Evolutionary conservation across 2,797 vertebrate genomes (phyloP).

Genomic region (Hozukius guyotensis): DNA sequence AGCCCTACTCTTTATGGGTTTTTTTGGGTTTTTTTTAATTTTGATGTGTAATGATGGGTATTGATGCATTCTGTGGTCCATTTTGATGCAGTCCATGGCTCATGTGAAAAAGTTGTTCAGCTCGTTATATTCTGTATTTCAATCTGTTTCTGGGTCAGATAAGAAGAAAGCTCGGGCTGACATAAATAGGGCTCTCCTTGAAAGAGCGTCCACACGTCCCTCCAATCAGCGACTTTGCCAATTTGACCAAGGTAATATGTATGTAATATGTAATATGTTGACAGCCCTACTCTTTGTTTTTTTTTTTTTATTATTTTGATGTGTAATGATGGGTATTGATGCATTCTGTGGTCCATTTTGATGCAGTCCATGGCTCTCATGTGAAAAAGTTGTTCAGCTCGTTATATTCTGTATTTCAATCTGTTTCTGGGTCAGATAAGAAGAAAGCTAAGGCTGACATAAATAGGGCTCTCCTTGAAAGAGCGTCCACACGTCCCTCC

Average conservation of each 20-base stretch:
- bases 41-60: background rate
- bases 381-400: background rate
- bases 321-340: background rate
- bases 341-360: background rate
- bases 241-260: fast-evolving
- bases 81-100: background rate
- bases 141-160: background rate
- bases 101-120: background rate
- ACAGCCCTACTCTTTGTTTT: too few species aligned
- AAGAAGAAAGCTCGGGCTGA: fast-evolving
- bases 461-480: fast-evolving
- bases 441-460: fast-evolving
- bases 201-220: background rate
- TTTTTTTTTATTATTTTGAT: background rate
- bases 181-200: fast-evolving
- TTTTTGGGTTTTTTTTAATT: fast-evolving
- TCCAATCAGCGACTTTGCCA: background rate
- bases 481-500: background rate
- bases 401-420: background rate
- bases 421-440: background rate
- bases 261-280: too few species aligned
- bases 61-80: background rate
- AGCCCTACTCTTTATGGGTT: too few species aligned
- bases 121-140: background rate
- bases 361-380: background rate